Conservation (phyloP, 2,797 vertebrate genomes). For the Onychomys arenicola region DNA sequence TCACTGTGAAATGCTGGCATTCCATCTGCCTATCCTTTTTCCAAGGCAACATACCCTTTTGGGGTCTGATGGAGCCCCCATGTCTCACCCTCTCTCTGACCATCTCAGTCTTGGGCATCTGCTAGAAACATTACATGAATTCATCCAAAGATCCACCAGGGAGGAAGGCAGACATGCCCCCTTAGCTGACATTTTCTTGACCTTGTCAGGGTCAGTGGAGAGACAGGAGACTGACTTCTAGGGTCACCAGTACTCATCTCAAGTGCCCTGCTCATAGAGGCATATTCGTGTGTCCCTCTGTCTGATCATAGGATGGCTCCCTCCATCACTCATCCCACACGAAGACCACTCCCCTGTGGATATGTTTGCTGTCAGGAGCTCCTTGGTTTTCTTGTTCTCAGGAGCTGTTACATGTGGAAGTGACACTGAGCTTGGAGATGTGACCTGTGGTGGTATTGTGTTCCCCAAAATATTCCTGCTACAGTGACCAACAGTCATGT, state of each 20-base stretch:
- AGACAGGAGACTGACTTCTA: not conserved
- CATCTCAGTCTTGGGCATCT: not conserved
- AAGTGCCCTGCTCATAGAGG: not conserved
- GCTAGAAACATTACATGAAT: accelerated
- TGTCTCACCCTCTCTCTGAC: not conserved
- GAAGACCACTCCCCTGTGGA: accelerated
- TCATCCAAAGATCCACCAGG: not conserved
- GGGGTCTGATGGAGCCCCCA: not conserved
- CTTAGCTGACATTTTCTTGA: not conserved
- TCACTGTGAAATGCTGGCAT: not conserved
- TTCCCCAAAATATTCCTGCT: too few relatives aligned
- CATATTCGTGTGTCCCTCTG: not conserved
- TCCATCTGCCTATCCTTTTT: too few relatives aligned
- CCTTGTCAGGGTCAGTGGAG: not conserved
- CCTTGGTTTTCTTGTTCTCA: not conserved
- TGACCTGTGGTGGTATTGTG: too few relatives aligned
- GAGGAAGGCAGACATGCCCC: too few relatives aligned
- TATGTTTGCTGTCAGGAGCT: accelerated
- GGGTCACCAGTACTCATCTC: accelerated
- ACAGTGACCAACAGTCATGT: not conserved
- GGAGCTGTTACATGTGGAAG: accelerated
- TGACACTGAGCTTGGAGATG: not conserved
- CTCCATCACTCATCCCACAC: accelerated
- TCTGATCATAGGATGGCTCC: too few relatives aligned
- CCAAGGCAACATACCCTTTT: not conserved